Percentiles rank a stretch among this genome's conserved stretches.
These are phyloP conservation scores for Cordylochernes scorpioides DNA, from an alignment of 2,888 invertebrate genomes.

Conservation along the genomic window DNA sequence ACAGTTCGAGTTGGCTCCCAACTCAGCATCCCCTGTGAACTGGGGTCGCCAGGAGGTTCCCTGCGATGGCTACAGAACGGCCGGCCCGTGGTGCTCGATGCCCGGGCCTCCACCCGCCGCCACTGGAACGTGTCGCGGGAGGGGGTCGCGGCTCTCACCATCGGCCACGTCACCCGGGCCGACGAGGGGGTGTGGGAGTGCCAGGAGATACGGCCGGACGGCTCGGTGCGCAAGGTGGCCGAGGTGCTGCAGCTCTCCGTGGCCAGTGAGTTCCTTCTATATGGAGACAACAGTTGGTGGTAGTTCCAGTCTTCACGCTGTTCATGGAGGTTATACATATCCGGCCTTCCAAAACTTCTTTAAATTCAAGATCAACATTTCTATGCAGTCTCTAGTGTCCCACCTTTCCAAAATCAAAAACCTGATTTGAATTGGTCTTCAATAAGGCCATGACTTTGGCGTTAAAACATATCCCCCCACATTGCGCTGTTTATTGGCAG, in stretches of 20 bases:
- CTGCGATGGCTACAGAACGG: slow-evolving; percentile 15
- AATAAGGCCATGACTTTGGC: no score
- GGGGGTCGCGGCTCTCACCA: slow-evolving; percentile 13
- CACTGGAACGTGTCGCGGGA: slow-evolving; percentile 15
- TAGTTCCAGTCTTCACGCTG: no score
- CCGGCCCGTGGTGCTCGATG: slow-evolving; percentile 12
- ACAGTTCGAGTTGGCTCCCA: slow-evolving; percentile 11
- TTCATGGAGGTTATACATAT: no score
- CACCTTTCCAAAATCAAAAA: no score
- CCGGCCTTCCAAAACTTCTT: no score
- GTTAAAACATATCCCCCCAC: no score
- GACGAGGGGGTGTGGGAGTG: slow-evolving; percentile 17
- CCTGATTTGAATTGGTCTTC: no score
- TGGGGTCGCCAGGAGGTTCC: slow-evolving; percentile 14
- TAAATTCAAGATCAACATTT: no score
- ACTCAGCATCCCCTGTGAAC: slow-evolving; percentile 14
- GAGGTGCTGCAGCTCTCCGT: slow-evolving; percentile 14
- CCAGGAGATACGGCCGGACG: slow-evolving; percentile 15
- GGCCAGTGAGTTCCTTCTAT: slow-evolving; percentile 11
- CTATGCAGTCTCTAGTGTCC: no score
- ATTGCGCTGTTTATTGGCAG: no score
- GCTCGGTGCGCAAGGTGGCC: slow-evolving; percentile 11
- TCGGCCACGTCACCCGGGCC: slow-evolving; percentile 10
- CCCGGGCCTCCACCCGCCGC: slow-evolving; percentile 9
- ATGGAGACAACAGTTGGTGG: no score